Base-by-base conservation (phyloP, 2,888 invertebrate genomes). In the Drosophila setosimentum region DNA sequence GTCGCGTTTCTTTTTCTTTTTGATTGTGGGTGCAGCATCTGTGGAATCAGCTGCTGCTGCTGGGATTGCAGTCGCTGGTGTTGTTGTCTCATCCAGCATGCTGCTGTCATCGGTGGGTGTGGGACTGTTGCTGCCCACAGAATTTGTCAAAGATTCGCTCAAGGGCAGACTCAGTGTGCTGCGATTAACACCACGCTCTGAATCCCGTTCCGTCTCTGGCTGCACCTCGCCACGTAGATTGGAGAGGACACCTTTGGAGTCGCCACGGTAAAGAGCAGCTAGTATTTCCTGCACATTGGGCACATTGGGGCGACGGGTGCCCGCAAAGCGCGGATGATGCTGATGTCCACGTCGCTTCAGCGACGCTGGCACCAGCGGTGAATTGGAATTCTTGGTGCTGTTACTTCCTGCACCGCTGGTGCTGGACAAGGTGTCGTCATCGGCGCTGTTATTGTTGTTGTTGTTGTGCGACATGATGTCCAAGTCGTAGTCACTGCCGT, bases 261-360 rank as follows among this genome's bases (percentile, higher is more conserved):
- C 93, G 69, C 91, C 92, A 32, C 92, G 91, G 70, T 93, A 92
- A 24, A 93, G 87, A 5, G 93, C 93, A n/a, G 92, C 92, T 40
- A 93, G 82, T 27, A 93, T 92, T 76, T 93, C 93, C 63, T 92
- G 92, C 16, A 93, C 92, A 68, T 92, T 92, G 89, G 94, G 94
- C 89, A 94, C 94, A 83, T 92, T 92, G 91, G 95, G 94, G 68
- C 93, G 93, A 73, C 95, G 94, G 84, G 94, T 94, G 83, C 95
- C 95, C 91, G 95, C 93, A 91, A 95, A 95, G 77, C 96, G 95
- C 92, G 96, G 96, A 94, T 96, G 96, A 94, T 96, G 96, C 93
- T 96, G 96, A 93, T 96, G 96, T 82, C 96, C 96, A 93, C 96
- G 95, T 92, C 96, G 95, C 93, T 91, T 93, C 24, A 92, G 74